Percentiles rank a stretch among this genome's conserved stretches.
Conservation (phyloP, 2,113 vertebrate species). For the Tiliqua scincoides region DNA sequence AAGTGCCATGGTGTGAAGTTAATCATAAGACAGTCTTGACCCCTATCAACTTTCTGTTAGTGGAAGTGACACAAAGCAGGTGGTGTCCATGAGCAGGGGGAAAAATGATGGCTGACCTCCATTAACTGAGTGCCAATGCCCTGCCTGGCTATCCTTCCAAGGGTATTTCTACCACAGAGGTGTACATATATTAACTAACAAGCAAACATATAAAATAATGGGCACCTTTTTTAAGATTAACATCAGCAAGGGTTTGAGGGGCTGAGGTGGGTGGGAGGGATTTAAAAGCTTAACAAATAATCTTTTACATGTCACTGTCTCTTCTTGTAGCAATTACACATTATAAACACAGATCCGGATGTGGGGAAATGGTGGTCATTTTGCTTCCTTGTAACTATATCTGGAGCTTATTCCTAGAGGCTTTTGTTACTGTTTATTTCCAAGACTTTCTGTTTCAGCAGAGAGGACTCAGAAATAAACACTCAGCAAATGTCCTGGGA, state of each 20-base stretch:
- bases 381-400: background rate
- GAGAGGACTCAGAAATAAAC: background rate
- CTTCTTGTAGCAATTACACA: background rate
- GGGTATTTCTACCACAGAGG: background rate
- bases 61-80: constrained; percentile 6
- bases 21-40: background rate
- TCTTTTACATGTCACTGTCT: background rate
- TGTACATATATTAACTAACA: background rate
- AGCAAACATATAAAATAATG: background rate
- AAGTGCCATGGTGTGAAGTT: background rate
- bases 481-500: background rate
- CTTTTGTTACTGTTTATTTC: background rate
- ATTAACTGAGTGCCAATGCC: background rate
- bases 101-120: background rate
- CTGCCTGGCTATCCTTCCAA: background rate
- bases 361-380: background rate
- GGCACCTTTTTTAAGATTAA: background rate
- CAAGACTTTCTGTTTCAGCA: background rate
- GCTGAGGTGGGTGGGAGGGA: background rate
- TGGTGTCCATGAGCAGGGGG: background rate
- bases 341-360: background rate
- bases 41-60: constrained; percentile 5
- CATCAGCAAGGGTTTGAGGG: background rate
- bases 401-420: background rate
- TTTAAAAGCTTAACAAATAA: background rate